Conservation (phyloP, 2,797 vertebrate species). For the Nannoperca obscura region DNA sequence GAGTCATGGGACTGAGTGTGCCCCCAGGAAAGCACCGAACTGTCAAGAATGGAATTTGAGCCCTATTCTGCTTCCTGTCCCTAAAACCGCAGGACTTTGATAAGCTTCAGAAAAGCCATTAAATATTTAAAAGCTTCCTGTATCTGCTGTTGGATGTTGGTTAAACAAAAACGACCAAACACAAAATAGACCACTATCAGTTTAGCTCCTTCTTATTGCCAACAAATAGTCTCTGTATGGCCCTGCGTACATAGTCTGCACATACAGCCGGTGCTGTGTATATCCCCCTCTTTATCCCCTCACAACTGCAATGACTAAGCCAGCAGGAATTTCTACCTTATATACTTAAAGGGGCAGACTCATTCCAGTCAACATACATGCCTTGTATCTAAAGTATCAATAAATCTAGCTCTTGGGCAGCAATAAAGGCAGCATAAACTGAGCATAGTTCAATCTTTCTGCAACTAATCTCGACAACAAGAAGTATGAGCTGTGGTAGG, state of each 20-base stretch:
- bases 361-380: slow-evolving; percentile 45
- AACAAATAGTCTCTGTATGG: slow-evolving; percentile 79
- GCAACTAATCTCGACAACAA: slow-evolving; percentile 41
- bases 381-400: slow-evolving; percentile 25
- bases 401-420: slow-evolving; percentile 20
- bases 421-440: slow-evolving; percentile 15
- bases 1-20: slow-evolving; percentile 63
- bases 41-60: slow-evolving; percentile 65
- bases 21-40: slow-evolving; percentile 69
- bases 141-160: slow-evolving; percentile 68
- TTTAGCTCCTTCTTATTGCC: slow-evolving; percentile 51
- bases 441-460: slow-evolving; percentile 5
- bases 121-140: slow-evolving; percentile 74
- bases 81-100: slow-evolving; percentile 63
- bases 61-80: slow-evolving; percentile 60
- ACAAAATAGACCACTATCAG: slow-evolving; percentile 42
- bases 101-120: slow-evolving; percentile 71
- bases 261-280: slow-evolving; percentile 82
- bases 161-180: slow-evolving; percentile 63
- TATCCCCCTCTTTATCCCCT: slow-evolving; percentile 86
- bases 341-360: slow-evolving; percentile 87
- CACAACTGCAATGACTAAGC: slow-evolving; percentile 89
- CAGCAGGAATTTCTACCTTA: slow-evolving; percentile 88
- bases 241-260: slow-evolving; percentile 75
- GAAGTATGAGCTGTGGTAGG: slow-evolving; percentile 13